Conservation (phyloP, 2,888 invertebrate genomes). For the Hartigia nigra region DNA sequence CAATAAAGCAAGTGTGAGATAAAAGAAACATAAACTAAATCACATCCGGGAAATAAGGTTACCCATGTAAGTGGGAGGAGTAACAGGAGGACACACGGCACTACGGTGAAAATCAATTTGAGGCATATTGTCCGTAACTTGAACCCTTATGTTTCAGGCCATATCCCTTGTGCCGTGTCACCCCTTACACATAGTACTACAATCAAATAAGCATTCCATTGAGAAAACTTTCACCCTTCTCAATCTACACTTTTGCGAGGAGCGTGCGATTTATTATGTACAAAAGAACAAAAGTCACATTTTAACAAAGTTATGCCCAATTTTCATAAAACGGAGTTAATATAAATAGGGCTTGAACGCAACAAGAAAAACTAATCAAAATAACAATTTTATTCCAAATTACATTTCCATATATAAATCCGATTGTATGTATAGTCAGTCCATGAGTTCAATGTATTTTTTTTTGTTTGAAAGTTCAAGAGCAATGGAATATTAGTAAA, state of each 20-base stretch:
- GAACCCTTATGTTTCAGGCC: neutral
- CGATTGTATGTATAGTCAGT: no score
- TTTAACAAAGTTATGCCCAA: neutral
- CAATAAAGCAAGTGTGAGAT: neutral
- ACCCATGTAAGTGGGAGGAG: neutral
- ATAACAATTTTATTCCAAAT: neutral
- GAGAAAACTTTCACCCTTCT: neutral
- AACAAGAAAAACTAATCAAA: neutral
- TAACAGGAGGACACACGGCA: neutral
- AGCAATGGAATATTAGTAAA: no score
- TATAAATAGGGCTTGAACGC: no score
- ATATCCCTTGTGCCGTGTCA: neutral
- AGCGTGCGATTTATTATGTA: neutral
- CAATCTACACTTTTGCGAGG: neutral
- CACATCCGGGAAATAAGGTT: neutral
- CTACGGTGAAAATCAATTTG: slow-evolving; percentile 18
- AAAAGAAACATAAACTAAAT: neutral
- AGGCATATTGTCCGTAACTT: slow-evolving; percentile 17
- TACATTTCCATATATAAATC: neutral
- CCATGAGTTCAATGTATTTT: no score
- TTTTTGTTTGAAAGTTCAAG: no score
- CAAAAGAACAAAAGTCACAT: neutral
- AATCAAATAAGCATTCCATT: neutral
- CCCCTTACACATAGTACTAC: neutral
- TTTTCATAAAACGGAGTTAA: neutral